These are phyloP conservation scores for Oreocharis arfaki DNA, from an alignment of 2,113 vertebrate genomes.

Conservation along the genomic window DNA sequence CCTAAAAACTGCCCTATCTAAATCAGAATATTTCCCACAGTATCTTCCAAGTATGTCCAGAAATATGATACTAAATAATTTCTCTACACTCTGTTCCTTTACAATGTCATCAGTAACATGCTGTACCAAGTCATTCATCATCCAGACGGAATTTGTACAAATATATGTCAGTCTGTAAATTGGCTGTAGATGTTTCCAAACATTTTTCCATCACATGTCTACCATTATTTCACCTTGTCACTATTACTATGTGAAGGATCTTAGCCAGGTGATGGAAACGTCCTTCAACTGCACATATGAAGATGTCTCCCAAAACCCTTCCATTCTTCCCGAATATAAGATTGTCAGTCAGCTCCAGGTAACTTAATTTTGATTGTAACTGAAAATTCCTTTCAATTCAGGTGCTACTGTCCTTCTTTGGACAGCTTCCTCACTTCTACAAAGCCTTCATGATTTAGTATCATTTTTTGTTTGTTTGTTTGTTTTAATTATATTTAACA, in stretches of 20 bases:
- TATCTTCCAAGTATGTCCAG: background rate
- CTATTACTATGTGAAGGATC: background rate
- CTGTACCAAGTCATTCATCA: background rate
- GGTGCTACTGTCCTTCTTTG: background rate
- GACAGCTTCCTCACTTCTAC: background rate
- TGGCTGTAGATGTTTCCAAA: background rate
- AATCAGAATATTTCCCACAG: background rate
- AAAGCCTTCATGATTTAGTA: background rate
- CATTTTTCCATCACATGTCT: background rate
- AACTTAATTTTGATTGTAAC: background rate
- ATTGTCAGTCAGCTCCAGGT: background rate
- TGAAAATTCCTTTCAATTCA: background rate
- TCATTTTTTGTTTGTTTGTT: rapidly evolving
- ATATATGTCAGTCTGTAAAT: background rate
- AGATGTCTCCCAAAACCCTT: background rate
- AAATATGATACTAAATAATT: background rate
- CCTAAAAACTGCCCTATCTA: background rate
- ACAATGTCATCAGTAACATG: background rate
- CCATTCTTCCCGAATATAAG: background rate
- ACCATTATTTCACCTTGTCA: background rate
- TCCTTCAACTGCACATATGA: background rate
- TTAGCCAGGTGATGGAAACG: background rate
- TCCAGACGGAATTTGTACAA: background rate
- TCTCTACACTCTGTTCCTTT: background rate
- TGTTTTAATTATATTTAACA: too few relatives aligned